These are phyloP conservation scores for Crotalus viridis DNA, from an alignment of 2,113 vertebrate species.

Conservation along the genomic window DNA sequence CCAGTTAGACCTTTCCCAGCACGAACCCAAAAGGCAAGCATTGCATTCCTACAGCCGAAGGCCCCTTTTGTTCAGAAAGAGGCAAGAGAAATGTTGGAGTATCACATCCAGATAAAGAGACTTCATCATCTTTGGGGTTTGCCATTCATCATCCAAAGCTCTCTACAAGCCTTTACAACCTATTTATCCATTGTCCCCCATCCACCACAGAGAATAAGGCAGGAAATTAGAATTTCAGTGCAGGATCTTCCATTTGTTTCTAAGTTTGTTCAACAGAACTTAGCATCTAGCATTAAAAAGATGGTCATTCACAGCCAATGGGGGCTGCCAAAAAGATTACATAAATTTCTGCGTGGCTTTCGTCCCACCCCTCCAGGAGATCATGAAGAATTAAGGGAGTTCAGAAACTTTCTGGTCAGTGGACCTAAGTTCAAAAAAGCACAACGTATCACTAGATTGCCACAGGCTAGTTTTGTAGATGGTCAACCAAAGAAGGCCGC, in stretches of 20 bases:
- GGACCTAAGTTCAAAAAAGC: not conserved
- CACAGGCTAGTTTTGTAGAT: not conserved
- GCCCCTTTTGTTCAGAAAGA: not conserved
- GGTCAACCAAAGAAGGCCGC: not conserved
- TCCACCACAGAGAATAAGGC: not conserved
- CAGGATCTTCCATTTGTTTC: not conserved
- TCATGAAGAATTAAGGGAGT: not conserved
- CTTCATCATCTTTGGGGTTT: conserved; percentile 3
- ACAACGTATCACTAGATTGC: not conserved
- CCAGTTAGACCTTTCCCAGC: not conserved
- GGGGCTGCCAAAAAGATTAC: not conserved
- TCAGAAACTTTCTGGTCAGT: not conserved
- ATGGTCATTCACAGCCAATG: not conserved
- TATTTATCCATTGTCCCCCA: not conserved
- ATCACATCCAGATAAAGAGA: not conserved
- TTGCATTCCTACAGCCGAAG: not conserved
- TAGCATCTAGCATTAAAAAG: not conserved
- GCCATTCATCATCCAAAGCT: not conserved
- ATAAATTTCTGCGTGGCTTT: not conserved
- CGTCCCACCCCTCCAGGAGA: not conserved
- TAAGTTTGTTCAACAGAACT: not conserved
- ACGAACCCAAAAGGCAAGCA: not conserved
- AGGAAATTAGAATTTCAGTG: not conserved
- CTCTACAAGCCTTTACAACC: not conserved
- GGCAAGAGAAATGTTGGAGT: not conserved